phyloP scores from a whole-genome alignment of 2,113 vertebrate genomes.

The Melanotaenia duboulayi region DNA sequence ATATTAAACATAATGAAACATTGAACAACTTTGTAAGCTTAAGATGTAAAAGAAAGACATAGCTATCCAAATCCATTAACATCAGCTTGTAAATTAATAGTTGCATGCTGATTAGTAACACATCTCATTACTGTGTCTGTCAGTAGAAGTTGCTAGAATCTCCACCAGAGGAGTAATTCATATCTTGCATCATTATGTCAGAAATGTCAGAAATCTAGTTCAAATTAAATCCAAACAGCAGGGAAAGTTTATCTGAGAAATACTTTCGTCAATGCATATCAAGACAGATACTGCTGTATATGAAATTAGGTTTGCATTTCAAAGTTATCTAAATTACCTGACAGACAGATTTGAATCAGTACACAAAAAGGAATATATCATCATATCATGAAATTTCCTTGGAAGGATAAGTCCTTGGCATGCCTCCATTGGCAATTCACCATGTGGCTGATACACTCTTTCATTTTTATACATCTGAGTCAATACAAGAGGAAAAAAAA shows the following conservation, averaged over 20 bases:
- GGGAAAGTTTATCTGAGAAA: not conserved
- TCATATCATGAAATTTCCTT: not conserved
- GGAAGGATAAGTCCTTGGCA: not conserved
- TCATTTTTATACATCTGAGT: slow-evolving; percentile 11
- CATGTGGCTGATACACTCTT: not conserved
- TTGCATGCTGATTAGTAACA: not conserved
- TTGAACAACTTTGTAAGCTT: no score
- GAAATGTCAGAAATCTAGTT: not conserved
- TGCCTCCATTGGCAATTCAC: not conserved
- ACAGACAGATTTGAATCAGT: not conserved
- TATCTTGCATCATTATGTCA: not conserved
- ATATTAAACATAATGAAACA: no score
- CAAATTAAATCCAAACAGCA: not conserved
- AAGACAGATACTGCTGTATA: not conserved
- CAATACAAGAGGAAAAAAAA: slow-evolving; percentile 23
- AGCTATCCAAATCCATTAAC: not conserved
- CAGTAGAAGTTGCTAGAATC: not conserved
- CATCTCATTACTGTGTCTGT: not conserved
- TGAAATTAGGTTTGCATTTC: slow-evolving; percentile 7
- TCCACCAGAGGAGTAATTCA: not conserved
- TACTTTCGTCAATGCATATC: not conserved
- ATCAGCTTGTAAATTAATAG: not conserved
- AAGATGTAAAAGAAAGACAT: no score
- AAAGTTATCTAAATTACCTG: slow-evolving; percentile 1
- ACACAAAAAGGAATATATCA: not conserved